These are phyloP conservation scores for Drosophila robusta DNA, from an alignment of 2,888 invertebrate genomes.

Conservation along the genomic window DNA sequence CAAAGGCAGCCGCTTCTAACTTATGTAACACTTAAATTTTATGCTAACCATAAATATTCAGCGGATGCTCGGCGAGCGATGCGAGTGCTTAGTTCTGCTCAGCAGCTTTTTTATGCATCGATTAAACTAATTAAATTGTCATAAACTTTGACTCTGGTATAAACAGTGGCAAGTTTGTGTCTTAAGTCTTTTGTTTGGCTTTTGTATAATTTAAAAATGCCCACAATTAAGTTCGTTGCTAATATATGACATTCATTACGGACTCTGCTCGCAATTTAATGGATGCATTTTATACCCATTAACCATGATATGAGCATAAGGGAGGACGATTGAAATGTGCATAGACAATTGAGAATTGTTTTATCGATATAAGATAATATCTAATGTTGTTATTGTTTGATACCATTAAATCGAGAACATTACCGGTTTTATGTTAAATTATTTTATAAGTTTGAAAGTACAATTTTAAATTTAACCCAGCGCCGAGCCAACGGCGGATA, in stretches of 20 bases:
- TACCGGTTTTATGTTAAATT: too few species aligned
- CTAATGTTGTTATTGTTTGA: too few species aligned
- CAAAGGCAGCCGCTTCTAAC: slow-evolving; percentile 33
- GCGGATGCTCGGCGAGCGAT: slow-evolving; percentile 8
- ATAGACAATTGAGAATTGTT: neutral
- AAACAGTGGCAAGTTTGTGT: slow-evolving; percentile 55
- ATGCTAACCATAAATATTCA: slow-evolving; percentile 71
- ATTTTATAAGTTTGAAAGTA: too few species aligned
- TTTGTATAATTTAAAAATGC: slow-evolving; percentile 9
- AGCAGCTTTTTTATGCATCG: slow-evolving; percentile 63
- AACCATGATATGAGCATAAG: neutral
- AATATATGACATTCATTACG: slow-evolving; percentile 16
- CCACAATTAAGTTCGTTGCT: slow-evolving; percentile 30
- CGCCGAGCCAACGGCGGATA: too few species aligned
- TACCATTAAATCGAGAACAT: too few species aligned
- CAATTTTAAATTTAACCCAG: neutral
- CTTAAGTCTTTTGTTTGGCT: slow-evolving; percentile 40
- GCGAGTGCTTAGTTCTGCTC: neutral
- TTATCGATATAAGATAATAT: too few species aligned
- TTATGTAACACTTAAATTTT: slow-evolving; percentile 80
- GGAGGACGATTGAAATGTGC: neutral
- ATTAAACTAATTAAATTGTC: slow-evolving; percentile 78
- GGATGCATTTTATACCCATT: slow-evolving; percentile 3
- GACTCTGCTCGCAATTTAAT: slow-evolving; percentile 6
- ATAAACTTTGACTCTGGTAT: slow-evolving; percentile 48